Conservation (phyloP, 2,888 invertebrate species). For the Beris chalybata region DNA sequence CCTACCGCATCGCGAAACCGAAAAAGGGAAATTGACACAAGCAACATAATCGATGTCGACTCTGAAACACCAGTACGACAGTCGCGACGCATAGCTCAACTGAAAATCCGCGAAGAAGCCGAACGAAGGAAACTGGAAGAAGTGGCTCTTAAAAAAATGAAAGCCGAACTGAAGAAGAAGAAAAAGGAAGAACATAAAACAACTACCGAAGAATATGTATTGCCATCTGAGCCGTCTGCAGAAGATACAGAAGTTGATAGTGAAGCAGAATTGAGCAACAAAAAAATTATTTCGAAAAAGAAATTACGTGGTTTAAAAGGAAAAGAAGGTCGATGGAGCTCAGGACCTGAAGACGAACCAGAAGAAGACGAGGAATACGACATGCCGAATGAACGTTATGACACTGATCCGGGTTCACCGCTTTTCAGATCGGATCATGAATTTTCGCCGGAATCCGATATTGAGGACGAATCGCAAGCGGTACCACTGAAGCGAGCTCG, state of each 20-base stretch:
- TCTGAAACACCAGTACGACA: conserved; percentile 64
- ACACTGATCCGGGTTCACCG: conserved; percentile 59
- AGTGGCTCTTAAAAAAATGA: conserved; percentile 67
- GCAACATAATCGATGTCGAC: conserved; percentile 50
- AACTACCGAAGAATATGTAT: conserved; percentile 32
- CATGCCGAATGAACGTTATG: conserved; percentile 56
- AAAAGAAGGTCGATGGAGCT: conserved; percentile 54
- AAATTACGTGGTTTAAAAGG: conserved; percentile 48
- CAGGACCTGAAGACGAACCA: conserved; percentile 55
- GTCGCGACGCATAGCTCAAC: conserved; percentile 82
- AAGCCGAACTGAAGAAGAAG: conserved; percentile 65
- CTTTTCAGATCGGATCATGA: conserved; percentile 85
- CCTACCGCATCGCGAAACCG: conserved; percentile 19
- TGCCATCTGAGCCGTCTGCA: conserved; percentile 45
- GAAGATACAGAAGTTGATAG: conserved; percentile 46
- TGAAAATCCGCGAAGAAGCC: conserved; percentile 84
- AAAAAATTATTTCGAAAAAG: conserved; percentile 54
- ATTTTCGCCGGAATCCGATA: conserved; percentile 88
- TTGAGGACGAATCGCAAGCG: conserved; percentile 64
- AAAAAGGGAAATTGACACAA: conserved; percentile 49
- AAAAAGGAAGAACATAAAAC: conserved; percentile 54
- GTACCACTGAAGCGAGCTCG: conserved; percentile 81
- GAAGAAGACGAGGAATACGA: conserved; percentile 58
- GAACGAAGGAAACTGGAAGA: conserved; percentile 75
- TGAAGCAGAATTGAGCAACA: conserved; percentile 48